Evolutionary conservation across 2,797 vertebrate genomes (phyloP).

Genomic region (Muscicapa striata): DNA sequence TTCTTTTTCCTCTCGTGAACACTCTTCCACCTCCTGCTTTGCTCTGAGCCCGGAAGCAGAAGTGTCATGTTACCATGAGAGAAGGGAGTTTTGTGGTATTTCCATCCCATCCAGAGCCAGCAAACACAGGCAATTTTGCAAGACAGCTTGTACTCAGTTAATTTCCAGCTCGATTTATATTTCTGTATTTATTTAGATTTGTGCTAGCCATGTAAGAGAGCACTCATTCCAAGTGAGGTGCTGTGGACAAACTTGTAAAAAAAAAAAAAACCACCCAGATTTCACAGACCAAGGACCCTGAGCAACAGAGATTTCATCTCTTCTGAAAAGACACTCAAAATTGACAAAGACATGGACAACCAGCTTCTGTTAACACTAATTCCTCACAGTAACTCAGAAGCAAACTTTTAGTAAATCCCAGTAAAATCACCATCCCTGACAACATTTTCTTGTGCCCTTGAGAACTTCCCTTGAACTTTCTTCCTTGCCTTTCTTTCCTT

Average conservation of each 20-base stretch:
- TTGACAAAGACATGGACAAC: not conserved
- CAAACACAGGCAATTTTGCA: conserved; percentile 63
- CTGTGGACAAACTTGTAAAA: not conserved
- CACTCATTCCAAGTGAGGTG: conserved; percentile 17
- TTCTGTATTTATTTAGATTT: conserved; percentile 53
- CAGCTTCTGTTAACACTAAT: not conserved
- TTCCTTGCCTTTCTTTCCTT: not conserved
- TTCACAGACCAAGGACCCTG: not conserved
- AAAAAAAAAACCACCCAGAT: not conserved
- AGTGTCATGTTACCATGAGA: conserved; percentile 43
- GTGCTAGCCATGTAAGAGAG: conserved; percentile 13
- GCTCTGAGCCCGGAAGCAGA: conserved; percentile 46
- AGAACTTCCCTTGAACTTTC: not conserved
- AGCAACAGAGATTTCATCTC: not conserved
- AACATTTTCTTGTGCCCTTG: not conserved
- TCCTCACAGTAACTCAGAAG: not conserved
- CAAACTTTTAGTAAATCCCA: not conserved
- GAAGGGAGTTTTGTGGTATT: conserved; percentile 49
- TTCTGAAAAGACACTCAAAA: not conserved
- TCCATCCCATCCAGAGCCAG: conserved; percentile 60
- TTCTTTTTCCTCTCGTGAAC: not conserved
- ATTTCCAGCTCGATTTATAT: conserved; percentile 58
- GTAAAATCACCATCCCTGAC: not conserved
- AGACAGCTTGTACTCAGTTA: conserved; percentile 59
- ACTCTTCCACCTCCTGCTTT: not conserved